phyloP scores from a whole-genome alignment of 2,113 vertebrate species.

The Synodontis membranacea region DNA sequence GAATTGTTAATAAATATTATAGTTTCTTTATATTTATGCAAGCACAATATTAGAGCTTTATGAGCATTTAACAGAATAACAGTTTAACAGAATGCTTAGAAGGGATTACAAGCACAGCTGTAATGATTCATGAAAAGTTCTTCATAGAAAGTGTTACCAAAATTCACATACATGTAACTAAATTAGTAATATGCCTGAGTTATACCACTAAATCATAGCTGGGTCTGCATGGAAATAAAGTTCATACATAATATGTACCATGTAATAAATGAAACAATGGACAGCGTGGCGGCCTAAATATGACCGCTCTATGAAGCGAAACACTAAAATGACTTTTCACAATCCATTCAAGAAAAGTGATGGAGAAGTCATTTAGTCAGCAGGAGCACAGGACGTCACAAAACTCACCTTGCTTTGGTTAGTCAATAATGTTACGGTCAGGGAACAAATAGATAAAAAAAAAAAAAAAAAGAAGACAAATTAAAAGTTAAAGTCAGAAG shows the following conservation, averaged over 20 bases:
- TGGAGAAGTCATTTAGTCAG: constrained; percentile 18
- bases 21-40: background rate
- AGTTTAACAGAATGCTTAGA: background rate
- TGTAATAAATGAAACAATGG: background rate
- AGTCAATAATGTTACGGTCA: constrained; percentile 12
- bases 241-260: background rate
- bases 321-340: constrained; percentile 8
- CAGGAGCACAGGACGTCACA: background rate
- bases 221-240: background rate
- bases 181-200: background rate
- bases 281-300: background rate
- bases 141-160: background rate
- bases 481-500: background rate
- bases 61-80: background rate
- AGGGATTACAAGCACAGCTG: background rate
- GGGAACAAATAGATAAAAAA: constrained; percentile 2
- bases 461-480: constrained; percentile 13
- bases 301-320: background rate
- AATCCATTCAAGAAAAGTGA: background rate
- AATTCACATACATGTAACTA: background rate
- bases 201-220: background rate
- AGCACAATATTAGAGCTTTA: background rate
- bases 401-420: constrained; percentile 28
- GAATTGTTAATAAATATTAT: background rate
- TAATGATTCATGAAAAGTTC: background rate